Conservation (phyloP, 1,140 invertebrate genomes). For the Papilio helenus region DNA sequence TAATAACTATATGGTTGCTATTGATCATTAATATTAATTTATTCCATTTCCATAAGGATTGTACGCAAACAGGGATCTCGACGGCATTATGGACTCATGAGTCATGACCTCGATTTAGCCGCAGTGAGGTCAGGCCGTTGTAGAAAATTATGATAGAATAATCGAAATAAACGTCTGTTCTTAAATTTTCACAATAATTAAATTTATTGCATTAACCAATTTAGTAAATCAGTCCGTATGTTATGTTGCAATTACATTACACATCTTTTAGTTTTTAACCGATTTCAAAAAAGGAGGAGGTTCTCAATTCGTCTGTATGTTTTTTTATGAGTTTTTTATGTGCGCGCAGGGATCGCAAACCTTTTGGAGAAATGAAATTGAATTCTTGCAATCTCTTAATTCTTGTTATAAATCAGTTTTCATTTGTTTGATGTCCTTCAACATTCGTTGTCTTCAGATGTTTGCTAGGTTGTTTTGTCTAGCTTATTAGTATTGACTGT, state of each 20-base stretch:
- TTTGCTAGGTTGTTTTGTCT: not conserved
- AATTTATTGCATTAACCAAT: not conserved
- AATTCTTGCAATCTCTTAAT: not conserved
- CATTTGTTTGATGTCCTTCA: not conserved
- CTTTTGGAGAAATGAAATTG: not conserved
- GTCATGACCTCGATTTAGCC: constrained; percentile 43
- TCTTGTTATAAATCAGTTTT: not conserved
- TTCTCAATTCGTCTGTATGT: too few species aligned
- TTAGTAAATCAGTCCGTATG: not conserved
- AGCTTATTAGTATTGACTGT: not conserved
- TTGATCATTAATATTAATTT: not conserved
- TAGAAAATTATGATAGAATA: constrained; percentile 4
- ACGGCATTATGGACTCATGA: constrained; percentile 30
- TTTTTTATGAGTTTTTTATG: not conserved
- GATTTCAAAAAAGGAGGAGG: too few species aligned
- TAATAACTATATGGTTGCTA: not conserved
- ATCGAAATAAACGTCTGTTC: not conserved
- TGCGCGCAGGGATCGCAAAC: not conserved
- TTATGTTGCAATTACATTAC: too few species aligned
- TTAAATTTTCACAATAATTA: not conserved
- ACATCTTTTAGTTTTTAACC: too few species aligned
- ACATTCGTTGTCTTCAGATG: not conserved
- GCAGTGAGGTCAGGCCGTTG: constrained; percentile 39
- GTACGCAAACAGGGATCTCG: constrained; percentile 3
- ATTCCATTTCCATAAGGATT: constrained; percentile 9